Evolutionary conservation across 2,797 vertebrate species (phyloP), one percentile per base, ranked within the genome.

Genomic region (Hozukius guyotensis): DNA sequence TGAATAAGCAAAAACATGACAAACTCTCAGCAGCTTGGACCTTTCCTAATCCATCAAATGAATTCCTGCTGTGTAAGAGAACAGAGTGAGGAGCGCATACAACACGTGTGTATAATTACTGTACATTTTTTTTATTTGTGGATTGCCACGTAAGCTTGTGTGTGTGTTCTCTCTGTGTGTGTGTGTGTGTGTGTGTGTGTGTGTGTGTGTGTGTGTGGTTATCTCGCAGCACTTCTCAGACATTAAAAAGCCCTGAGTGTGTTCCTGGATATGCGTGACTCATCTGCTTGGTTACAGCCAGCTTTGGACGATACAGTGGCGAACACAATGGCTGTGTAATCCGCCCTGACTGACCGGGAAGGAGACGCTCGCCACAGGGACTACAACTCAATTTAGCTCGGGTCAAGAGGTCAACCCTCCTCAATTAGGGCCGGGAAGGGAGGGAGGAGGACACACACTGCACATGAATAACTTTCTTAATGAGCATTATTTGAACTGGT

Each of bases 331-430:
- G 93, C 92, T 93, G 91, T 92, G 94, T 95, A 94, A 94, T 95
- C 94, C 92, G 93, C 93, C 93, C 93, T 84, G 92, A 94, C 93
- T 95, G 94, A 95, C 94, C 94, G 91, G 67, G 86, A 96, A 95
- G 94, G 92, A 95, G 94, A 92, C 93, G 86, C 94, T 95, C 95
- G 93, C 93, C 94, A 94, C 94, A 84, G 94, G 95, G 95, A 95
- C 94, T 95, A 95, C 94, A 95, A 94, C 95, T 96, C 95, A 95
- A 96, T 96, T 96, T 96, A 95, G 94, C 92, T 93, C 80, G 53
- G 94, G 94, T 95, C 94, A 93, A 88, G 81, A 92, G 95, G 95
- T 95, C 95, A 95, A 93, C 87, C 91, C 93, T 94, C 94, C 94
- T 94, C 95, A 95, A 95, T 96, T 95, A 96, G 94, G 89, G 84